Evolutionary conservation across 2,113 vertebrate species (phyloP).

Genomic region (Irena cyanogastra): DNA sequence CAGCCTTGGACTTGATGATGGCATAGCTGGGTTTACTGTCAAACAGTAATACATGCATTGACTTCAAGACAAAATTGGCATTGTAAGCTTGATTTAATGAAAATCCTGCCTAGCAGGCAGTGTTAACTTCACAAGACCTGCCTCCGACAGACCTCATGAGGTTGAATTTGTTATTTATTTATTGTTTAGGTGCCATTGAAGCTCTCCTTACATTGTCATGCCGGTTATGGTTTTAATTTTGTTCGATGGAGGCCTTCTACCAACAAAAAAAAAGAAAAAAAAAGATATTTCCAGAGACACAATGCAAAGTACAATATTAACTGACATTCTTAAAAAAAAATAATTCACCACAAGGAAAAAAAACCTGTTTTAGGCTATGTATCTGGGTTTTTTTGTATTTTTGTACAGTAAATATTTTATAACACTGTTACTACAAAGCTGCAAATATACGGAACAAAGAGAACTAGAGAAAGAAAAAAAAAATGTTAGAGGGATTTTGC

Average conservation of each 20-base stretch:
- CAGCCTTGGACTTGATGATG: constrained; percentile 77
- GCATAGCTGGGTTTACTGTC: constrained; percentile 74
- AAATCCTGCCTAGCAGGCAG: constrained; percentile 70
- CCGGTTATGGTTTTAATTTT: constrained; percentile 69
- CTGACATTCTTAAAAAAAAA: constrained; percentile 57
- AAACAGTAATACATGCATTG: constrained; percentile 77
- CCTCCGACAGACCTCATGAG: constrained; percentile 56
- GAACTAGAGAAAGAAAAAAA: constrained; percentile 54
- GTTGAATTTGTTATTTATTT: constrained; percentile 46
- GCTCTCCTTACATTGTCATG: constrained; percentile 76
- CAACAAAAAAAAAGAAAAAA: constrained; percentile 8
- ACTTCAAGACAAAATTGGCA: constrained; percentile 76
- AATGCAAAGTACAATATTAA: constrained; percentile 68
- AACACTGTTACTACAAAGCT: constrained; percentile 68
- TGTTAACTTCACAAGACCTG: constrained; percentile 64
- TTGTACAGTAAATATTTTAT: constrained; percentile 66
- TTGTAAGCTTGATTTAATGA: constrained; percentile 64
- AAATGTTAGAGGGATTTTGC: constrained; percentile 67
- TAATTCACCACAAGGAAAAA: constrained; percentile 63
- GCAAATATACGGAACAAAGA: constrained; percentile 56
- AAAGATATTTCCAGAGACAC: constrained; percentile 71
- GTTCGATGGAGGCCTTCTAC: constrained; percentile 78
- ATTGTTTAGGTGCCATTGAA: constrained; percentile 76
- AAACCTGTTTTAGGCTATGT: constrained; percentile 62
- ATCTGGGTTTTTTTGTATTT: constrained; percentile 59